Base-by-base conservation (phyloP, 2,797 vertebrate species). In the Scolopax rusticola region DNA sequence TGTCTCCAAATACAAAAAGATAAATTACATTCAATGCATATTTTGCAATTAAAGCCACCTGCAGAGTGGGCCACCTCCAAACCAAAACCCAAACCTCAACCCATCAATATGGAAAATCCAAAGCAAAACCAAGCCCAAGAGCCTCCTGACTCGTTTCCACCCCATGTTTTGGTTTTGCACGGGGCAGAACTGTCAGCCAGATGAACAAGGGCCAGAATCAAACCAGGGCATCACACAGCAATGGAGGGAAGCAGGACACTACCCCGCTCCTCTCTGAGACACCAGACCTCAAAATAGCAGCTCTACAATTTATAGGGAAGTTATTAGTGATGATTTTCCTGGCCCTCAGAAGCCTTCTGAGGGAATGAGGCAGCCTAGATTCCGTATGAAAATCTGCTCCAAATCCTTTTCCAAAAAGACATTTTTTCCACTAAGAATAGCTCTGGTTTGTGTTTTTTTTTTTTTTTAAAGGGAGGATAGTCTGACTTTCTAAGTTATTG, bases 321-420 rank as follows among this genome's bases (percentile, higher is more conserved):
- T 95, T 95, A 95, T 94, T 96, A 92, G 95, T 89, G 93, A 93
- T 65, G 75, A 94, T 92, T 96, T 97, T 96, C 96, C 95, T 95
- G 93, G 96, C 90, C 88, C 81, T 89, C 88, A 74, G 85, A 95
- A 14, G 27, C 70, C 89, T 97, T 97, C 95, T 1, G 3, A 94
- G 91, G 88, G 86, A 96, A 87, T 83, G 75, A 95, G 68, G 88
- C 96, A 97, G 94, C 91, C 96, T 95, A 96, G 96, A 96, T 95
- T 96, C 90, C 88, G 61, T 38, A 87, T 0, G 0, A 95, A 93
- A 94, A 83, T 67, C 85, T 95, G 96, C 84, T 95, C 95, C 91
- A 95, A 93, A 95, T 96, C 92, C 93, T 87, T 94, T 78, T 63
- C 36, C 16, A 61, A 87, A 89, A 94, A 92, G 88, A 77, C 9